Evolutionary conservation across 2,888 invertebrate genomes (phyloP).

Genomic region (Trileptium ribeirensis): DNA sequence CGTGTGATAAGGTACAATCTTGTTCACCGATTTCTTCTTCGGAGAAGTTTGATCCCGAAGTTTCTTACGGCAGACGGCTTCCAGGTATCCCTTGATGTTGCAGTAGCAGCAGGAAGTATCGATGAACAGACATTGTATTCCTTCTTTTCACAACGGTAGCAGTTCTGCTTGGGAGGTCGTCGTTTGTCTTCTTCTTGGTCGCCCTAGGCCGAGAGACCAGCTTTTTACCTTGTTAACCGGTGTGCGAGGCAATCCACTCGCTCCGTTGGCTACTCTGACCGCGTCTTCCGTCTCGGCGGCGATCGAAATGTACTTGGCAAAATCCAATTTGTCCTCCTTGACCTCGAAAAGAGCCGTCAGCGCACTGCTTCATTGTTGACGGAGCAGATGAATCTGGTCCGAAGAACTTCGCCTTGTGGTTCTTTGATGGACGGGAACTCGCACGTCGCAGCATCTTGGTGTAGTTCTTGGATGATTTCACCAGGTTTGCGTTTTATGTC

Average conservation of each 20-base stretch:
- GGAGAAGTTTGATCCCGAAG: no score
- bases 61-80: neutral
- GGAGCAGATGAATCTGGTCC: constrained; percentile 26
- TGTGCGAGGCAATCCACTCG: no score
- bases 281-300: constrained; percentile 35
- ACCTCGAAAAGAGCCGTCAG: constrained; percentile 33
- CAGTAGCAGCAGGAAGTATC: no score
- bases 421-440: constrained; percentile 26
- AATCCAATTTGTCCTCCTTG: constrained; percentile 30
- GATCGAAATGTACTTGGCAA: constrained; percentile 27
- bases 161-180: no score
- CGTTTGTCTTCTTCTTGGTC: no score
- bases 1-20: neutral
- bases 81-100: constrained; percentile 4
- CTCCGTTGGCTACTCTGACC: constrained; percentile 22
- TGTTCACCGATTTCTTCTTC: no score
- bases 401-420: neutral
- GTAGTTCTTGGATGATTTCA: constrained; percentile 32
- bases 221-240: no score
- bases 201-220: no score
- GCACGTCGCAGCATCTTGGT: constrained; percentile 32
- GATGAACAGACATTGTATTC: no score
- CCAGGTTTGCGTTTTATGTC: constrained; percentile 33
- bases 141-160: no score
- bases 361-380: constrained; percentile 29